Base-by-base conservation (phyloP, 35 echinoderm and acorn worm genomes). In the Hemicentrotus pulcherrimus region DNA sequence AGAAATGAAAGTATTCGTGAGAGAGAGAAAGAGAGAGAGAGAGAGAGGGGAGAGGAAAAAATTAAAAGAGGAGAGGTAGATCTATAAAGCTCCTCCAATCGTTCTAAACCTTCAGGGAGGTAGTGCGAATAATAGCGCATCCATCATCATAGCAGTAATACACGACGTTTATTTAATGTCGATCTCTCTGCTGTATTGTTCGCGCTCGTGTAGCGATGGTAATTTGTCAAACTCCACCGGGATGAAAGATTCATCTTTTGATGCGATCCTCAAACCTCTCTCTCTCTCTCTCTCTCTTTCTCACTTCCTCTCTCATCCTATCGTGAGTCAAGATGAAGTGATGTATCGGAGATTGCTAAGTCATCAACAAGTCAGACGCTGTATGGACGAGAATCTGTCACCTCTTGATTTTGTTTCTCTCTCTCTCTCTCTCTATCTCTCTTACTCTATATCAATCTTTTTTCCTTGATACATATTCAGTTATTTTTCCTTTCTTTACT, bases 71-170 rank as follows among this genome's bases (percentile, higher is more conserved):
- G 94, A 96, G 92, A 86, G 89, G 92, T n/a, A 78, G 65, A 78
- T 78, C 65, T 78, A 96, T 93, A 94, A 94, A 94, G 86, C 95
- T 94, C 94, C 85, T 96, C 48, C 88, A 91, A 94, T 96, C 91
- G 94, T 94, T 91, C 95, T 91, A 28, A 92, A 86, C 46, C 59
- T 91, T 60, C 33, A 86, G 48, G 86, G 61, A 31, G 87, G 86
- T 31, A 47, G 94, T 55, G 52, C 91, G 52, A 33, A 91, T 48
- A 96, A 96, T 94, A 94, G 92, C 86, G 88, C 92, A 95, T 86
- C 87, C 86, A 93, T 96, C 96, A 96, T 93, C 91, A 93, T 47
- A 6, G 47, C 91, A 30, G n/a, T 48, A 93, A 93, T 58, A 93
- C 48, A 47, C 48, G 91, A 93, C 91, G 91, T 93, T 93, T 93